These are phyloP conservation scores for Gadus macrocephalus DNA, from an alignment of 2,113 vertebrate species.

Conservation along the genomic window DNA sequence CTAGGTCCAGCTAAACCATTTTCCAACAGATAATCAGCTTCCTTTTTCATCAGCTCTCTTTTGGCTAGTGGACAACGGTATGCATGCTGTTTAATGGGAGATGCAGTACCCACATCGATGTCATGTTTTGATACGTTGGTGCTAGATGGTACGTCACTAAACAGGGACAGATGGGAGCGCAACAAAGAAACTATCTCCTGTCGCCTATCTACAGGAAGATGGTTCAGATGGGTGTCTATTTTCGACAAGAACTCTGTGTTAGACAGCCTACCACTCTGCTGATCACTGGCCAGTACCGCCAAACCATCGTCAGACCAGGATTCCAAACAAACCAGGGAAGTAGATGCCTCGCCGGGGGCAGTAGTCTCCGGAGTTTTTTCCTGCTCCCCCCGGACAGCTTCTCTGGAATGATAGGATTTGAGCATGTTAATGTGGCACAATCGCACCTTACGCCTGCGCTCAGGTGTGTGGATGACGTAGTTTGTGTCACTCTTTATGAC, in stretches of 20 bases:
- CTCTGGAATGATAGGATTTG: constrained; percentile 1
- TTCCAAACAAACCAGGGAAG: background rate
- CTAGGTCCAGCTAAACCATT: too few relatives aligned
- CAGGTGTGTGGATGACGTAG: constrained; percentile 3
- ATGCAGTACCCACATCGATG: background rate
- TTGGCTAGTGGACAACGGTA: background rate
- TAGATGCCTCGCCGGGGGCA: background rate
- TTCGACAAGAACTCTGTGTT: background rate
- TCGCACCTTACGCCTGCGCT: background rate
- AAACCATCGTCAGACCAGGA: background rate
- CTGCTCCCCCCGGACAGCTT: background rate
- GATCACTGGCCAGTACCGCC: background rate
- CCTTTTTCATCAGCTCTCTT: background rate
- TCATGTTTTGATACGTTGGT: background rate
- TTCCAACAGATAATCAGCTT: background rate
- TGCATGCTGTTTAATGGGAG: background rate
- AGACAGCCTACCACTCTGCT: background rate
- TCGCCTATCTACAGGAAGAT: background rate
- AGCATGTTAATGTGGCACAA: background rate
- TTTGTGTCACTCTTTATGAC: background rate
- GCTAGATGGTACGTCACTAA: background rate
- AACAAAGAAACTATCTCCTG: background rate
- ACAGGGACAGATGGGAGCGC: background rate
- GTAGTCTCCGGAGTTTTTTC: background rate
- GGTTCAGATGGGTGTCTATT: background rate